Base-by-base conservation (phyloP, 2,888 invertebrate genomes). In the Diarsia mendica region DNA sequence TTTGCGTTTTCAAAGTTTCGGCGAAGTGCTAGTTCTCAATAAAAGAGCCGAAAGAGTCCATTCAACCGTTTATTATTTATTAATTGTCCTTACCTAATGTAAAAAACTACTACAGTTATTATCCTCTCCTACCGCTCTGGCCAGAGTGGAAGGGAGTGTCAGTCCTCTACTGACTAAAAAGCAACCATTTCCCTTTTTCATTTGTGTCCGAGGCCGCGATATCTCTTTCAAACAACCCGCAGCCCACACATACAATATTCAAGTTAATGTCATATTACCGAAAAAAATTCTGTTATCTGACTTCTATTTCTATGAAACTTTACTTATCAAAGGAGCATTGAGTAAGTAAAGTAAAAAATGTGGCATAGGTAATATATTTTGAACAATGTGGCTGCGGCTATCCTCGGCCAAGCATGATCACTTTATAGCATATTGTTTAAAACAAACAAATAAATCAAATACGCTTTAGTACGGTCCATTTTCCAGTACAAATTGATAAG, bases 341-440 rank as follows among this genome's bases (percentile, higher is more conserved):
- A 75, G 39, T 39, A 39, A 39, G 39, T 39, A 39, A 39, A 39
- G 39, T 39, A 39, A 39, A 49, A 39, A 55, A 58, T 23, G 1
- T 11, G 20, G 1, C n/a, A 58, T 28, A n/a, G 51, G 51, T 39
- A 23, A 44, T 53, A 48, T 77, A 63, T 53, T 63, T 70, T 13
- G 9, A 63, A 70, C 63, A 77, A 79, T 63, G 20, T n/a, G 18
- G 3, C 20, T 68, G 18, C 28, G 18, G n/a, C 28, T 68, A 10
- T 44, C 18, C 39, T n/a, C 39, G 51, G n/a, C 33, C 20, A 18
- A 76, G 61, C 68, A 61, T 67, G 60, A 77, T 65, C 15, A 39
- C 66, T 39, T 39, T 39, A 60, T 20, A 23, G n/a, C 15, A 75
- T 63, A 74, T 33, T 15, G n/a, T 39, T 65, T 76, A 13, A 28